These are phyloP conservation scores for Nowickia ferox DNA, from an alignment of 2,888 invertebrate genomes.

Conservation along the genomic window DNA sequence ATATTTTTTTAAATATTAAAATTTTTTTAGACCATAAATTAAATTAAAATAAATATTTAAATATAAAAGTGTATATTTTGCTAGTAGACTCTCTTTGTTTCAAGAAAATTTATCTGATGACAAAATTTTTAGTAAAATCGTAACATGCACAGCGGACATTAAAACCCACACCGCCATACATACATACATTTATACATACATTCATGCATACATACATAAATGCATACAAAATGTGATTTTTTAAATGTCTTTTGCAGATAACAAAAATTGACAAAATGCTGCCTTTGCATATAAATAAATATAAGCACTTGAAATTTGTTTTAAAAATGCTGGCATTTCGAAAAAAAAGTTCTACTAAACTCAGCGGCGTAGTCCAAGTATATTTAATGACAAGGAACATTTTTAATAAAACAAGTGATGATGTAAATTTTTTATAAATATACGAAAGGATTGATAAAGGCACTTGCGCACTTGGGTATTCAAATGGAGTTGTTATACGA, in stretches of 20 bases:
- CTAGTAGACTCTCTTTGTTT: too few species aligned
- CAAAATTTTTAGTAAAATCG: too few species aligned
- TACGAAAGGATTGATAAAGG: too few species aligned
- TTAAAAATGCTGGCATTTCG: conserved; percentile 26
- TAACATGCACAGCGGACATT: background rate
- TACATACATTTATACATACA: background rate
- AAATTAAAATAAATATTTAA: too few species aligned
- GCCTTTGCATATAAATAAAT: conserved; percentile 63
- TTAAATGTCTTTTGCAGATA: background rate
- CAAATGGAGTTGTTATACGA: too few species aligned
- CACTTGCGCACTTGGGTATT: too few species aligned
- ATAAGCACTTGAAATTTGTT: conserved; percentile 63
- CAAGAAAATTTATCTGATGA: too few species aligned
- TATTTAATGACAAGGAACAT: background rate
- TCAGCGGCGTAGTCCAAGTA: background rate
- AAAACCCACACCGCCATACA: background rate
- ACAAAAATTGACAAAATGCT: conserved; percentile 33
- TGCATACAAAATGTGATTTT: background rate
- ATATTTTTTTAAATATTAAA: too few species aligned
- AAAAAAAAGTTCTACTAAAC: background rate
- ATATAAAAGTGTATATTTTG: too few species aligned
- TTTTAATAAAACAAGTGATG: too few species aligned
- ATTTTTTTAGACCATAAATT: too few species aligned
- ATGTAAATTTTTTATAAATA: too few species aligned
- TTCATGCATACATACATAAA: background rate